Evolutionary conservation across 2,888 invertebrate genomes (phyloP), one percentile per base, ranked within the genome.

Genomic region (Rhimphoctona megacephalus): DNA sequence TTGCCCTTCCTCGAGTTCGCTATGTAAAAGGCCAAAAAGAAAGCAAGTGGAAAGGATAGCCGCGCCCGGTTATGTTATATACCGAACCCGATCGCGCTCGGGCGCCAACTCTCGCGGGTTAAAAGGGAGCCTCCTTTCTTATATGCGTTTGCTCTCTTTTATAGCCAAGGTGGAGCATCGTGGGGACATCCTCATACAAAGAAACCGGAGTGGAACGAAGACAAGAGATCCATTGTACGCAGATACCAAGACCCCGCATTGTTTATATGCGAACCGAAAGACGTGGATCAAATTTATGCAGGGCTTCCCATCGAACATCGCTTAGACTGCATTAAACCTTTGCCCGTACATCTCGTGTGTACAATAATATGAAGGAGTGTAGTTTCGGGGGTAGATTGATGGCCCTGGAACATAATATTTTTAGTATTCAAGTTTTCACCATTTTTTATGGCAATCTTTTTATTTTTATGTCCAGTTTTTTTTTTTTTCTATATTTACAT

Each of bases 231-330:
- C 89, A 91, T 91, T 91, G 91, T 90, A 91, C 89, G 89, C 90
- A 90, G 90, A 91, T 91, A 90, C 87, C 54, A 64, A 83, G 78
- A 79, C 82, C 89, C 89, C 88, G 90, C 89, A 91, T 92, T 92
- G 91, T 92, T 91, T 91, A 91, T 91, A 90, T 66, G 66, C 73
- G 52, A 52, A 66, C 89, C 85, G 88, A 89, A 84, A 88, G 82
- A 84, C 86, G 83, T 72, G 88, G 89, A 89, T 91, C 89, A 90
- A 90, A 90, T 91, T 90, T 91, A 90, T 90, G 90, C 90, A 89
- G 88, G 88, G 84, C 85, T 87, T 79, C 85, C 84, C 89, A 88
- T 90, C 87, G 86, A 86, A 88, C 88, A 88, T 87, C 85, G 87
- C 78, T 85, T 87, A 72, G 86, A 77, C 85, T 89, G 85, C 86